phyloP scores from a whole-genome alignment of 2,888 invertebrate species.

The Callinectes sapidus region DNA sequence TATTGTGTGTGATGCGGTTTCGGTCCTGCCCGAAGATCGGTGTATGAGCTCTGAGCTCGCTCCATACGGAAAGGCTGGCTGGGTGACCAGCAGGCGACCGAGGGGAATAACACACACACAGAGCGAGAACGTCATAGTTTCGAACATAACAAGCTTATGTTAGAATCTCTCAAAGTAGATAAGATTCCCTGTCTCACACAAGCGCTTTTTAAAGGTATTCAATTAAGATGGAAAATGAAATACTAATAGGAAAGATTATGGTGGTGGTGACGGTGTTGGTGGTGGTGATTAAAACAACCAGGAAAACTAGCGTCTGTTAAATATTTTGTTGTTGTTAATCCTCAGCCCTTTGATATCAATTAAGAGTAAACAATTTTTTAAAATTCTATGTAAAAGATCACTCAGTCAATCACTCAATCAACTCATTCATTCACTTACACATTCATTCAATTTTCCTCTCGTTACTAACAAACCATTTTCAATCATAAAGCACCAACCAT shows the following conservation, averaged over 20 bases:
- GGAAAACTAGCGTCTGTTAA: neutral
- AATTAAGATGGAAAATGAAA: neutral
- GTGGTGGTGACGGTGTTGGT: neutral
- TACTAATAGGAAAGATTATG: neutral
- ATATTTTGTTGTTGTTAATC: neutral
- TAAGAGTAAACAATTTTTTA: neutral
- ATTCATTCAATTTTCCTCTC: neutral
- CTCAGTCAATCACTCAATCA: too few species aligned
- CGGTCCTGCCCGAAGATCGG: too few species aligned
- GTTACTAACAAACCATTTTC: neutral
- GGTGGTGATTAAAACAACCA: neutral
- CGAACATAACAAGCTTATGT: too few species aligned
- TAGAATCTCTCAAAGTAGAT: too few species aligned
- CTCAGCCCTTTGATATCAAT: neutral
- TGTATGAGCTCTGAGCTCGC: too few species aligned
- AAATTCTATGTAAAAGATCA: too few species aligned
- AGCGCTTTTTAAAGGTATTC: neutral
- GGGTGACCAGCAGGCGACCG: too few species aligned
- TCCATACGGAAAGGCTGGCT: too few species aligned
- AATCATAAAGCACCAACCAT: neutral
- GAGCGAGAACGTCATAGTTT: neutral
- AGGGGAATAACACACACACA: conserved; percentile 23
- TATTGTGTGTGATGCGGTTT: too few species aligned
- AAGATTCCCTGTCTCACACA: too few species aligned
- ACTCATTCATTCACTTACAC: neutral